phyloP scores from a whole-genome alignment of 2,888 invertebrate species.

The Eumerus sabulonum region DNA sequence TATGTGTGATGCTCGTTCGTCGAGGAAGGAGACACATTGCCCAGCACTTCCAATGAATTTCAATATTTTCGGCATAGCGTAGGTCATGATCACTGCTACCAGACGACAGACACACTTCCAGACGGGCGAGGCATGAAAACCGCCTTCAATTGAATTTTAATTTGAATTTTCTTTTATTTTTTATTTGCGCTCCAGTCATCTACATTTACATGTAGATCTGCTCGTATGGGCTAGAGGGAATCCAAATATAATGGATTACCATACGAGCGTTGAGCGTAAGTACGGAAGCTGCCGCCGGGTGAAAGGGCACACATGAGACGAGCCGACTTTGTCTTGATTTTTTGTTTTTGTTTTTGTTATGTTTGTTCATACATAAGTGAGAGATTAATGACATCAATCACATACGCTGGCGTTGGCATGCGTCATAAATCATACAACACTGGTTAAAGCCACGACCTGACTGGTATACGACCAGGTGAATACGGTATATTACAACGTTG shows the following conservation, averaged over 20 bases:
- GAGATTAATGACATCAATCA: constrained; percentile 57
- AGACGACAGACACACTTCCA: no score
- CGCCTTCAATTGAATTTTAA: constrained; percentile 56
- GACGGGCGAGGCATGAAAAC: constrained; percentile 7
- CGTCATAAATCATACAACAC: constrained; percentile 66
- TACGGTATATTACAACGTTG: constrained; percentile 56
- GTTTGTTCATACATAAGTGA: not conserved
- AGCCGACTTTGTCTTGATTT: not conserved
- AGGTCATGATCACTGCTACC: constrained; percentile 58
- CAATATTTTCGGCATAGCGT: constrained; percentile 54
- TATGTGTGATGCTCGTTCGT: constrained; percentile 28
- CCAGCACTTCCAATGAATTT: constrained; percentile 64
- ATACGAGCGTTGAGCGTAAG: constrained; percentile 6
- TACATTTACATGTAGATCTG: constrained; percentile 1
- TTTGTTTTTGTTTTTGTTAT: not conserved
- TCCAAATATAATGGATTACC: no score
- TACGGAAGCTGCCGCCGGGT: constrained; percentile 47
- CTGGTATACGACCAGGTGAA: constrained; percentile 52
- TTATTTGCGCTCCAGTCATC: not conserved
- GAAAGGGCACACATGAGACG: constrained; percentile 34
- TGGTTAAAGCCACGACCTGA: constrained; percentile 21
- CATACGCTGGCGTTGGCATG: constrained; percentile 17
- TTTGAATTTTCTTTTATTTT: constrained; percentile 22
- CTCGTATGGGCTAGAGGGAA: not conserved
- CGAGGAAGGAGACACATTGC: constrained; percentile 50